Percentiles rank a stretch among this genome's conserved stretches.
Evolutionary conservation across 1,140 invertebrate genomes (phyloP).

Genomic region (Patella vulgata): DNA sequence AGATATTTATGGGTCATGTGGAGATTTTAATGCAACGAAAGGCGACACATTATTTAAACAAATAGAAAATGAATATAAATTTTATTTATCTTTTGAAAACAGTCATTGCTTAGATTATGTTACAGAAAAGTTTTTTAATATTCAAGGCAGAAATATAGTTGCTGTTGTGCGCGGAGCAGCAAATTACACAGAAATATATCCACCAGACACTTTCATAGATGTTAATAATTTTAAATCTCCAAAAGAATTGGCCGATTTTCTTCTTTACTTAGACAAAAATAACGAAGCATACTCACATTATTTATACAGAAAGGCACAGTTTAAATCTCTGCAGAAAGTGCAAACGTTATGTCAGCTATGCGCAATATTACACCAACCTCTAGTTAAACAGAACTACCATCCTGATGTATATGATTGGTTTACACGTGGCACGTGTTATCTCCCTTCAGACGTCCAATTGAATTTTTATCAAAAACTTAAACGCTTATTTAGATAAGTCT

Average conservation of each 20-base stretch:
- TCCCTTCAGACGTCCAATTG: no score
- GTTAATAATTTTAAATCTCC: neutral
- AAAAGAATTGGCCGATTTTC: slow-evolving; percentile 7
- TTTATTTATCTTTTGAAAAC: slow-evolving; percentile 74
- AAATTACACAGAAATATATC: slow-evolving; percentile 2
- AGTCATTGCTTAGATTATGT: slow-evolving; percentile 97
- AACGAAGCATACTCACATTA: slow-evolving; percentile 1
- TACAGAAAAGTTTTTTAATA: slow-evolving; percentile 64
- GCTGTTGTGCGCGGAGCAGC: slow-evolving; percentile 16
- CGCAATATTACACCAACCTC: no score
- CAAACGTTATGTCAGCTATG: no score
- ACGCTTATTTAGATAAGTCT: no score
- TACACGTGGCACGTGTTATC: no score
- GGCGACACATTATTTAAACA: slow-evolving; percentile 22
- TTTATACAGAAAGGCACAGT: neutral
- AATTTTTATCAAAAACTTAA: no score
- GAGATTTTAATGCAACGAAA: slow-evolving; percentile 5
- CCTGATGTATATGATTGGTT: no score
- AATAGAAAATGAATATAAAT: slow-evolving; percentile 48
- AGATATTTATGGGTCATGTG: slow-evolving; percentile 75
- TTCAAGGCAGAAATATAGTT: neutral
- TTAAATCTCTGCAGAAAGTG: neutral
- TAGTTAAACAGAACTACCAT: no score
- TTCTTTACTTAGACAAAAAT: slow-evolving; percentile 3
- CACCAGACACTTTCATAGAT: slow-evolving; percentile 6